Conservation (phyloP, 2,888 invertebrate species). For the Panopea generosa region DNA sequence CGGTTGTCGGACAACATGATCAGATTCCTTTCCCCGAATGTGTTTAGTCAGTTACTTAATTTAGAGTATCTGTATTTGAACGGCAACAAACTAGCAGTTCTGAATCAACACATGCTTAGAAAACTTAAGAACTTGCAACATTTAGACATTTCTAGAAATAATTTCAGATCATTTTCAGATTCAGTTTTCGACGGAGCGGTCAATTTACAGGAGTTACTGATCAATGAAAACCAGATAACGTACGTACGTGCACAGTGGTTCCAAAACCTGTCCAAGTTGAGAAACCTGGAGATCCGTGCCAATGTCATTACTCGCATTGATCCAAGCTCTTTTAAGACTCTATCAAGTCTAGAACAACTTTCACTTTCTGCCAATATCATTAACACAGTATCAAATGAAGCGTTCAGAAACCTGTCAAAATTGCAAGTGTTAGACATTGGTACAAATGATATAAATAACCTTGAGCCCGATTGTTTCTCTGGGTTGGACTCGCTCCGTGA, state of each 20-base stretch:
- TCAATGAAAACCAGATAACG: constrained; percentile 67
- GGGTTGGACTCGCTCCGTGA: constrained; percentile 60
- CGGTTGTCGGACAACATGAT: constrained; percentile 68
- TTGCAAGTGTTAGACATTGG: constrained; percentile 68
- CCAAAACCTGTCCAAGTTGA: constrained; percentile 54
- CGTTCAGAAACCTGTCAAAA: constrained; percentile 88
- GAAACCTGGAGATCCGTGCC: constrained; percentile 65
- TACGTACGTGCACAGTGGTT: constrained; percentile 67
- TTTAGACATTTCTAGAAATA: constrained; percentile 67
- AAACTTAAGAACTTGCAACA: constrained; percentile 53
- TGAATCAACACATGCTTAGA: constrained; percentile 54
- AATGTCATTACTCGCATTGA: constrained; percentile 66
- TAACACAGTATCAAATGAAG: constrained; percentile 61
- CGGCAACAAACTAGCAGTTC: constrained; percentile 62
- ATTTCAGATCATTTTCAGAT: constrained; percentile 63
- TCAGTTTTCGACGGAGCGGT: constrained; percentile 62
- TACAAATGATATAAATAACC: constrained; percentile 70
- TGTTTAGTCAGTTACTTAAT: constrained; percentile 53
- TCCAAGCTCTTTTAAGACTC: constrained; percentile 60
- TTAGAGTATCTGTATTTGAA: constrained; percentile 62
- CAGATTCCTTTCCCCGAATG: constrained; percentile 60
- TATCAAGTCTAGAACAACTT: constrained; percentile 62
- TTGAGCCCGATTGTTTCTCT: constrained; percentile 64
- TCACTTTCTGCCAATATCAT: constrained; percentile 67
- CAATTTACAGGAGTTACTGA: constrained; percentile 59